These are phyloP conservation scores for Hirudo medicinalis DNA, from an alignment of 1,140 invertebrate genomes.

Conservation along the genomic window DNA sequence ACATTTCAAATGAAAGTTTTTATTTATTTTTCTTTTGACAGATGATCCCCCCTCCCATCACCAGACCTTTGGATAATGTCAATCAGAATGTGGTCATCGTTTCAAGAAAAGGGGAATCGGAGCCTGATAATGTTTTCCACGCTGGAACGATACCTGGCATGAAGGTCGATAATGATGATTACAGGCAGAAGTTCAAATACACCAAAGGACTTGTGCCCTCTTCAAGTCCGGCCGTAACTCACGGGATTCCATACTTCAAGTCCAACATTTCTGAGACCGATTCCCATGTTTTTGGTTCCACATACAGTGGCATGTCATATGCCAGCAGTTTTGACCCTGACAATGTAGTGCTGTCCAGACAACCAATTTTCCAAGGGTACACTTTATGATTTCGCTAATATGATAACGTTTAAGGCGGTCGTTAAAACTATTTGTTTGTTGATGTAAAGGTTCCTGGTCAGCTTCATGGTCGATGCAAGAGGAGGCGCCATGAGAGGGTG, in stretches of 20 bases:
- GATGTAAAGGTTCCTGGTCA: constrained; percentile 78
- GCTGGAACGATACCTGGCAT: no score
- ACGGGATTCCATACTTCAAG: constrained; percentile 3
- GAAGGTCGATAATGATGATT: constrained; percentile 1
- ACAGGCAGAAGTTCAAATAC: neutral
- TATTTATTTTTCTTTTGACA: no score
- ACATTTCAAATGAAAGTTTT: no score
- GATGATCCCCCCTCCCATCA: no score
- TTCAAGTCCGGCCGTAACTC: neutral
- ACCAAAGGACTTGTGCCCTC: neutral
- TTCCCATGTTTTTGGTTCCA: constrained; percentile 25
- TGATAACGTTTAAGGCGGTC: no score
- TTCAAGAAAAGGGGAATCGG: no score
- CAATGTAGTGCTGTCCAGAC: constrained; percentile 71
- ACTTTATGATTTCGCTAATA: neutral
- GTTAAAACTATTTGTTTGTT: neutral
- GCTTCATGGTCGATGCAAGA: constrained; percentile 94
- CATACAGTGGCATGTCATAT: constrained; percentile 40
- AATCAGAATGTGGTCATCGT: no score
- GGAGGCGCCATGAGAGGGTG: constrained; percentile 96
- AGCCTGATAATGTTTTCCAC: no score
- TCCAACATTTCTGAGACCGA: constrained; percentile 17
- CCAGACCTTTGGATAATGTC: no score
- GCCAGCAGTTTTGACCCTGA: constrained; percentile 57
- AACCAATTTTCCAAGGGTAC: constrained; percentile 68